A percentile compares a stretch with the other conserved stretches of the same genome.
Evolutionary conservation across 2,113 vertebrate species (phyloP).

Genomic region (Ondatra zibethicus): DNA sequence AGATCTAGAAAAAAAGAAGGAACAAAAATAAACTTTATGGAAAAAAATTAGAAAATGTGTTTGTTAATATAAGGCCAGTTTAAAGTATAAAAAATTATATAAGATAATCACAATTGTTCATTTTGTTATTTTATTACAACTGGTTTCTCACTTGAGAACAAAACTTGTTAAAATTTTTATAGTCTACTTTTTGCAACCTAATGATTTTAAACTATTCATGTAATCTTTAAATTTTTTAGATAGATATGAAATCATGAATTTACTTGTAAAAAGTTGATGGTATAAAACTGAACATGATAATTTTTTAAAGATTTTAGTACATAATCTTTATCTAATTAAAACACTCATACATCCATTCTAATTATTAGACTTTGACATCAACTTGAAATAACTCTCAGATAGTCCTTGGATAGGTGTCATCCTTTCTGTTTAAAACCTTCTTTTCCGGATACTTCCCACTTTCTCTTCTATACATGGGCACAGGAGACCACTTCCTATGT

Average conservation of each 20-base stretch:
- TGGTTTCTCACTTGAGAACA: neutral
- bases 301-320: neutral
- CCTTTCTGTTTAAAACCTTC: no score
- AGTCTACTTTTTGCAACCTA: neutral
- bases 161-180: neutral
- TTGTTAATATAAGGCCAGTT: neutral
- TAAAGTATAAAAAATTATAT: neutral
- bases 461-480: no score
- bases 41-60: constrained; percentile 8
- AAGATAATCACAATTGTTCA: neutral
- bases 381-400: no score
- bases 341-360: neutral
- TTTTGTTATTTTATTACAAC: neutral
- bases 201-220: neutral
- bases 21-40: neutral
- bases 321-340: neutral
- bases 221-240: neutral
- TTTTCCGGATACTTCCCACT: no score
- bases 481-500: no score
- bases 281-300: neutral
- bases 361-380: neutral
- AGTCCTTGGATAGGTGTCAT: no score
- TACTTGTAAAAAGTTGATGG: neutral
- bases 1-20: neutral
- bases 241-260: neutral